Base-by-base conservation (phyloP, 64 coral and sea anemone genomes). In the Stylophora pistillata region DNA sequence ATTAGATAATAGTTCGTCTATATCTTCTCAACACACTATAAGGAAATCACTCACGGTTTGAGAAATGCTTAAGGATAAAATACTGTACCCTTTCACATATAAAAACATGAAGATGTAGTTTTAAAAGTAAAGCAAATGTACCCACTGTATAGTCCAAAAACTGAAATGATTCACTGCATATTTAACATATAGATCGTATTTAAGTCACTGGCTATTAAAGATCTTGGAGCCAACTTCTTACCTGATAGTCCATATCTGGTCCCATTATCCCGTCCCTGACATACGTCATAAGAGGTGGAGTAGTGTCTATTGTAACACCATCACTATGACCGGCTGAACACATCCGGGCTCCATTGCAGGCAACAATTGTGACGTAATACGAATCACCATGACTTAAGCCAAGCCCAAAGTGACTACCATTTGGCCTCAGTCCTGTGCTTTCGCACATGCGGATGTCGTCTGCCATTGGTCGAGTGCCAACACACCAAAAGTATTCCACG, bases 191-290 rank as follows among this genome's bases (percentile, higher is more conserved):
- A 47, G 3, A 47, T 7, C 37, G 7, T 47, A 47, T 47, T 47
- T 47, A 47, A 47, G 37, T 4, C 7, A 47, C 37, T 7, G 37
- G 7, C 37, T 47, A 3, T 47, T 47, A 4, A 3, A 47, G 37
- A 47, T 47, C 37, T 47, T 4, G 37, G 7, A 47, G 37, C 3
- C 37, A 47, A 7, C 29, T 28, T 57, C 21, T 62, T 57, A 98
- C 96, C 93, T 98, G 96, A 56, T 87, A 95, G 70, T 98, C 90
- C 76, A 98, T 98, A 56, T 98, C 96, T 31, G 96, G 92, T 55
- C 93, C 96, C 77, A 98, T 91, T 12, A 98, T 76, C 15, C 96
- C 96, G 85, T 98, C 96, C 90, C 93, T 91, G 66, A 98, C 93
- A 57, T 94, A 98, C 23, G 89, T 58, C 87, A 98, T 82, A 16